Base-by-base conservation (phyloP, 2,797 vertebrate species). In the Toxotes lorentzi region DNA sequence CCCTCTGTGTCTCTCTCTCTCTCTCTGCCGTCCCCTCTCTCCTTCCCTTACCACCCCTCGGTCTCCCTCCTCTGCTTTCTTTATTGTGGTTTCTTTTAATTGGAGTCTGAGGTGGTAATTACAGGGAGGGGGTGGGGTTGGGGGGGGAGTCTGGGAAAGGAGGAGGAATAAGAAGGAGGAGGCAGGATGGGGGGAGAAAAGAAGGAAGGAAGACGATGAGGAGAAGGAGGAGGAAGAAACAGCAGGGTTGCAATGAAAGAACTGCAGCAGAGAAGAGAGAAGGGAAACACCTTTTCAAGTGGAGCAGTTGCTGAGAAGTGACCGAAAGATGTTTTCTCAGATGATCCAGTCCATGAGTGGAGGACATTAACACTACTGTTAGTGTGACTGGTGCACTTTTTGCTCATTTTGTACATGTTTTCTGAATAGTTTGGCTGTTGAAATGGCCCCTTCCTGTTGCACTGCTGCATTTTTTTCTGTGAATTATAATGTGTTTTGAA, bases 41-140 rank as follows among this genome's bases (percentile, higher is more conserved):
- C 79, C 53, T 54, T 64, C 65, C 82, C 83, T 72, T 48, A 48
- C 73, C 70, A 11, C 76, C 66, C 75, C 79, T 70, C 4, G 47
- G 43, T 53, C 79, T 68, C 83, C 78, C 76, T 81, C 78, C 73
- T 81, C 76, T 63, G 67, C 60, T 74, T 56, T 65, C 84, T 89
- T 90, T 91, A 87, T 88, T 93, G 87, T 89, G 89, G 91, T 84
- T 86, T 86, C 70, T 82, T 91, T 89, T 94, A 93, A 94, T 94
- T 93, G 89, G 89, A 91, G 91, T 86, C 87, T 91, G 86, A 91
- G 91, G 88, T 92, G 89, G 89, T 91, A 91, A 93, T 93, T 91
- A 91, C 82, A 86, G 86, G 79, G 88, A 70, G 27, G 27, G 27
- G 27, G 2, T 4, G 27, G 27, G 27, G 27, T 2, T 2, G 27